Evolutionary conservation across 2,888 invertebrate genomes (phyloP), one percentile per base, ranked within the genome.

Genomic region (Platycnemis pennipes): DNA sequence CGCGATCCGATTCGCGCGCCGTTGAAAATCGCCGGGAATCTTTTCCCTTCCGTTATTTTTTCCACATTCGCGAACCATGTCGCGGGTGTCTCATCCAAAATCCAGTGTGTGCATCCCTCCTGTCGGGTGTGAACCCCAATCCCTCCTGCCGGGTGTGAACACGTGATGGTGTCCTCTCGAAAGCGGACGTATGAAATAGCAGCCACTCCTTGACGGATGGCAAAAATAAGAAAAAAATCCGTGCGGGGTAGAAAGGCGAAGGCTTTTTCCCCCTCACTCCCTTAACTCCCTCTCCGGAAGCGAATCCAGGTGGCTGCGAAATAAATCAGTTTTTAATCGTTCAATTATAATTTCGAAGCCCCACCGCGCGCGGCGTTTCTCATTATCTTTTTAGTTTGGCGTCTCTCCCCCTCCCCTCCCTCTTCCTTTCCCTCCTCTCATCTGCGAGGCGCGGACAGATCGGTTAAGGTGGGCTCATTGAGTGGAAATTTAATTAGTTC

Each of bases 401-500:
- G 31, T 77, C 77, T 77, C 77, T 31, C 77, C 8, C n/a, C 31
- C 31, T 31, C 7, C 69, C 31, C n/a, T 8, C 69, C 69, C 69
- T 69, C 31, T 31, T 69, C 31, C n/a, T 77, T 77, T 77, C 77
- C 37, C 26, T 26, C 77, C 77, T 37, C 77, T 77, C 77, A 11
- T 77, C 77, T 77, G 77, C 37, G 77, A 77, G 77, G 13, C 31
- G 16, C 37, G 77, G 77, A 77, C 77, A 16, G 37, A 37, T 77
- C 77, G 77, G 77, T 77, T 77, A 77, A 77, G 77, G 77, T 77
- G 77, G 16, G 77, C 77, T 37, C 37, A 77, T 77, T 77, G 56
- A n/a, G 63, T 63, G 91, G 91, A 91, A 91, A 91, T 91, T 91
- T 91, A 91, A 91, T 91, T 91, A 91, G 91, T 63, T 91, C 63